Conservation (phyloP, 2,113 vertebrate genomes). For the Burhinus oedicnemus region DNA sequence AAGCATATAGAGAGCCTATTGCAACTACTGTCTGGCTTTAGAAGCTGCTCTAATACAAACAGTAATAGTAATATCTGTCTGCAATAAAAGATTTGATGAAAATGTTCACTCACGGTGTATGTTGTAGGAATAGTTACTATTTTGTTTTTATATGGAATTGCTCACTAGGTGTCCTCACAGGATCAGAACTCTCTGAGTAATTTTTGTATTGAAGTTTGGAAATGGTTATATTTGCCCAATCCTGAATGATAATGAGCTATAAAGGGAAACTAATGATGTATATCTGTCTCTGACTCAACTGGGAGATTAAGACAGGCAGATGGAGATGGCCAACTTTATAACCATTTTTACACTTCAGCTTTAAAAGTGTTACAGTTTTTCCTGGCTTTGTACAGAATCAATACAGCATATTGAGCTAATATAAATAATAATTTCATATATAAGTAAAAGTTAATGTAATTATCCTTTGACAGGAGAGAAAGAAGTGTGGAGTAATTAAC, state of each 20-base stretch:
- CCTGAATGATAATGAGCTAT: neutral
- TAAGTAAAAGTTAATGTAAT: neutral
- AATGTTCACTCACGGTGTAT: neutral
- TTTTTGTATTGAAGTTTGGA: neutral
- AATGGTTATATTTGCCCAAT: neutral
- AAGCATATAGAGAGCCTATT: neutral
- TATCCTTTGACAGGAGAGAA: neutral
- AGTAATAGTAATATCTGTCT: neutral
- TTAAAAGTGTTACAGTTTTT: neutral
- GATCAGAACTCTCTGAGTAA: neutral
- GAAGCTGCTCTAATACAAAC: neutral
- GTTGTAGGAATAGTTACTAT: neutral
- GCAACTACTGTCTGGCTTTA: neutral
- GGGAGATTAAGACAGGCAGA: neutral
- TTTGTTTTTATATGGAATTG: neutral
- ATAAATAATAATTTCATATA: neutral
- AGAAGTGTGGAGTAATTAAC: neutral
- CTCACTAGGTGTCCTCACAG: slow-evolving; percentile 66
- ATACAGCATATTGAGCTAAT: neutral
- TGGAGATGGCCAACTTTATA: neutral
- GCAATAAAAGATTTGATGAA: neutral
- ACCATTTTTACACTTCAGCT: neutral
- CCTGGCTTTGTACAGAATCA: neutral
- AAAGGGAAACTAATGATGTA: neutral
- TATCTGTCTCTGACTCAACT: neutral